Evolutionary conservation across 2,888 invertebrate genomes (phyloP).

Genomic region (Drosophila kambysellisi): DNA sequence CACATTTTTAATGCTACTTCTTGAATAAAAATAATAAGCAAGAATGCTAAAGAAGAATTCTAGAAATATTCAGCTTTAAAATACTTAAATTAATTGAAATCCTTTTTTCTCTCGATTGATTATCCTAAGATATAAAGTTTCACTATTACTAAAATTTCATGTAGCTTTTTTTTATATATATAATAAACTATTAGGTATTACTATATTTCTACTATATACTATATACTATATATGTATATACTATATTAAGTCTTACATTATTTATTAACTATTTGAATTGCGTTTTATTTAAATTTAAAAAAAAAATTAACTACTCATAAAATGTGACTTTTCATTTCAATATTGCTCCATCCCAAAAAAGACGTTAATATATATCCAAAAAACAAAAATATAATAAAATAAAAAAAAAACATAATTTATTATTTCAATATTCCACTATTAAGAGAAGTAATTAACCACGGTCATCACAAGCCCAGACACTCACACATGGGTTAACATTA

Average conservation of each 20-base stretch:
- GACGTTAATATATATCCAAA: too few species aligned
- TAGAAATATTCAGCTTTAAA: not conserved
- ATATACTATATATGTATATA: too few species aligned
- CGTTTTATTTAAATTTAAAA: not conserved
- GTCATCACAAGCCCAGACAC: not conserved
- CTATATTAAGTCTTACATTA: too few species aligned
- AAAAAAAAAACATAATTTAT: not conserved
- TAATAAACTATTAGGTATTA: not conserved
- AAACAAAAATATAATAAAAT: too few species aligned
- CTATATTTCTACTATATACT: too few species aligned
- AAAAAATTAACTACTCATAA: not conserved
- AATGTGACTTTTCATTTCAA: not conserved
- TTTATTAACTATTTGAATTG: not conserved
- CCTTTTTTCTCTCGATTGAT: not conserved
- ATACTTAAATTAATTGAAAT: not conserved
- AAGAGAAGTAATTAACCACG: not conserved
- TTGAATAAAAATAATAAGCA: not conserved
- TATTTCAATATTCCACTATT: not conserved
- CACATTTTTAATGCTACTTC: not conserved
- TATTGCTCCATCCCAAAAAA: not conserved
- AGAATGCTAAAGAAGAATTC: not conserved
- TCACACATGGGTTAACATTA: conserved; percentile 53
- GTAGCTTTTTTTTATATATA: not conserved
- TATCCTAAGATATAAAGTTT: not conserved
- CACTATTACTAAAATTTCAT: not conserved